Evolutionary conservation across 2,797 vertebrate genomes (phyloP).

Genomic region (Liparis tanakae): DNA sequence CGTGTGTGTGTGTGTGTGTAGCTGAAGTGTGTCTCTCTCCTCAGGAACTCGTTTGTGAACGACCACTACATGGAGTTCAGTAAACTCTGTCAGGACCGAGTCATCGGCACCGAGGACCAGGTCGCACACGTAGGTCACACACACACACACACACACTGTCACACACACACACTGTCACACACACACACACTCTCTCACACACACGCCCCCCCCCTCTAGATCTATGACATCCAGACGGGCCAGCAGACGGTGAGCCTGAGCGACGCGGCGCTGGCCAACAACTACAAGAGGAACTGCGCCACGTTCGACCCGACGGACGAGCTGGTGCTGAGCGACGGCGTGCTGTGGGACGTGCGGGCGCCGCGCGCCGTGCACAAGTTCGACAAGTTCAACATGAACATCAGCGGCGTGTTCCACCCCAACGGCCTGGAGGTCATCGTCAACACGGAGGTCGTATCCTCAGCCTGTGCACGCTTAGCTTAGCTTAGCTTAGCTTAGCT

Average conservation of each 20-base stretch:
- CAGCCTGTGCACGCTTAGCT: too few relatives aligned
- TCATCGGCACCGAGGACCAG: conserved; percentile 96
- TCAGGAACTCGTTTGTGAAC: conserved; percentile 92
- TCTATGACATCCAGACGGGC: conserved; percentile 98
- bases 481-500: too few relatives aligned
- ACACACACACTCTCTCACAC: too few relatives aligned
- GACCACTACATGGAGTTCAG: conserved; percentile 98
- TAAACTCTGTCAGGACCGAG: conserved; percentile 95
- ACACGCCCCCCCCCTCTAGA: conserved; percentile 73
- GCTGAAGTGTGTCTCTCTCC: conserved; percentile 10
- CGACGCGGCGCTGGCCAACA: conserved; percentile 94
- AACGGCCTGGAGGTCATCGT: conserved; percentile 95
- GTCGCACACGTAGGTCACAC: conserved; percentile 90
- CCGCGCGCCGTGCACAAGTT: conserved; percentile 96
- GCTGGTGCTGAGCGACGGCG: conserved; percentile 96
- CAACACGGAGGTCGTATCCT: conserved; percentile 98
- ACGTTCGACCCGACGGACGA: conserved; percentile 97
- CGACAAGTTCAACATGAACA: conserved; percentile 99
- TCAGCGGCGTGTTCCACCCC: conserved; percentile 98
- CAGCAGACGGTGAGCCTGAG: conserved; percentile 95
- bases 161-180: too few relatives aligned
- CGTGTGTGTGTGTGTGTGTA: too few relatives aligned
- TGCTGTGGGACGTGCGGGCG: conserved; percentile 95
- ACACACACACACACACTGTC: too few relatives aligned
- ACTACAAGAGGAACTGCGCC: conserved; percentile 98